Percentiles rank a stretch among this genome's conserved stretches.
These are phyloP conservation scores for Fratercula arctica DNA, from an alignment of 2,797 vertebrate genomes.

Conservation along the genomic window DNA sequence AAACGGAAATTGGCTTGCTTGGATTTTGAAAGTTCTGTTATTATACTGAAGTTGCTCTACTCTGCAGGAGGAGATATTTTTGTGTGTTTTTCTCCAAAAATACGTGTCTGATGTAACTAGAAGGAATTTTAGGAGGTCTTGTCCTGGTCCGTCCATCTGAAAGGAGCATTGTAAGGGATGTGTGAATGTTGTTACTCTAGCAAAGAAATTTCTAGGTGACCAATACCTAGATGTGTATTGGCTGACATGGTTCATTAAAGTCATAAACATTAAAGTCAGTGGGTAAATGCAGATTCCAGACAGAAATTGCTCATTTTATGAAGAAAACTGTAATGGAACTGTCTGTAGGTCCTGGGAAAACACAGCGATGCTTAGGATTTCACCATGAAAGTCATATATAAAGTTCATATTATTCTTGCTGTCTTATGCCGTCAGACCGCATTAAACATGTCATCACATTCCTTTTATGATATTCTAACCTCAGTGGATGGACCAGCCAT, in stretches of 20 bases:
- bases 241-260: background rate
- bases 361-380: background rate
- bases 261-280: background rate
- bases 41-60: background rate
- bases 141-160: background rate
- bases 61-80: background rate
- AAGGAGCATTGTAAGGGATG: background rate
- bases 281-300: background rate
- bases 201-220: background rate
- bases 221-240: background rate
- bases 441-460: background rate
- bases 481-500: background rate
- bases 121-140: background rate
- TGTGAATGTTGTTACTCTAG: background rate
- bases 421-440: background rate
- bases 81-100: background rate
- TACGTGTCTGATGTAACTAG: background rate
- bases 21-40: background rate
- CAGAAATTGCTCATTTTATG: background rate
- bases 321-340: background rate
- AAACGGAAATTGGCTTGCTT: background rate
- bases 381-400: background rate
- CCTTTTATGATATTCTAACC: background rate
- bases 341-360: background rate
- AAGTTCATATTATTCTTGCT: background rate